Conservation (phyloP, 2,888 invertebrate species). For the Teinopalpus imperialis region DNA sequence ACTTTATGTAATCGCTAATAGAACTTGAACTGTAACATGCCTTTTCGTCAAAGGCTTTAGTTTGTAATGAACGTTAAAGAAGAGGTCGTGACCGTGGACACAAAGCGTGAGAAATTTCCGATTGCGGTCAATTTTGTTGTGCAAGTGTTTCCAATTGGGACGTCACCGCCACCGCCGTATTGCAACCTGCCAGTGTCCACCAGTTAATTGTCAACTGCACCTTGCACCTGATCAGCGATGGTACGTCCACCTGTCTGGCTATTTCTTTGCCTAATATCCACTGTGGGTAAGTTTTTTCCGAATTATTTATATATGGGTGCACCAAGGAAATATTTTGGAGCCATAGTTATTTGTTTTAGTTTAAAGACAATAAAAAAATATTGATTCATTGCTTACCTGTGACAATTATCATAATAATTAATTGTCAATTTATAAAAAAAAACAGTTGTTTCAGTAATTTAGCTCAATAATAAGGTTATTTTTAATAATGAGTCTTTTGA, state of each 20-base stretch:
- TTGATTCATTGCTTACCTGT: too few relatives aligned
- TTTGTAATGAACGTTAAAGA: conserved; percentile 21
- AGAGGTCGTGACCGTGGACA: conserved; percentile 62
- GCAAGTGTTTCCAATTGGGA: conserved; percentile 50
- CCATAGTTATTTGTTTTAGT: not conserved
- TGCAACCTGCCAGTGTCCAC: conserved; percentile 32
- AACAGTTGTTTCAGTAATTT: too few relatives aligned
- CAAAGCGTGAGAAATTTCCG: conserved; percentile 62
- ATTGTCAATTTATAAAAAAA: too few relatives aligned
- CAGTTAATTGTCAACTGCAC: conserved; percentile 33
- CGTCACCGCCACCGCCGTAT: conserved; percentile 36
- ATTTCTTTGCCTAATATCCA: conserved; percentile 35
- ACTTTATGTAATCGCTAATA: too few relatives aligned
- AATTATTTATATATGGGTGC: not conserved
- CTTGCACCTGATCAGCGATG: conserved; percentile 34
- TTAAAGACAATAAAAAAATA: too few relatives aligned
- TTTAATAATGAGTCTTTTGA: too few relatives aligned
- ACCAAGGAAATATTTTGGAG: not conserved
- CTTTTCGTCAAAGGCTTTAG: conserved; percentile 17
- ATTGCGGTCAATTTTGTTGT: conserved; percentile 46
- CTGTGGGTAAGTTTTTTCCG: conserved; percentile 40
- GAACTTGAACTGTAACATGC: too few relatives aligned
- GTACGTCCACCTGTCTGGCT: conserved; percentile 34
- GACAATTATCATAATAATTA: too few relatives aligned
- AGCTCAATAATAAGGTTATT: too few relatives aligned